Evolutionary conservation across 2,113 vertebrate genomes (phyloP).

Genomic region (Cariama cristata): DNA sequence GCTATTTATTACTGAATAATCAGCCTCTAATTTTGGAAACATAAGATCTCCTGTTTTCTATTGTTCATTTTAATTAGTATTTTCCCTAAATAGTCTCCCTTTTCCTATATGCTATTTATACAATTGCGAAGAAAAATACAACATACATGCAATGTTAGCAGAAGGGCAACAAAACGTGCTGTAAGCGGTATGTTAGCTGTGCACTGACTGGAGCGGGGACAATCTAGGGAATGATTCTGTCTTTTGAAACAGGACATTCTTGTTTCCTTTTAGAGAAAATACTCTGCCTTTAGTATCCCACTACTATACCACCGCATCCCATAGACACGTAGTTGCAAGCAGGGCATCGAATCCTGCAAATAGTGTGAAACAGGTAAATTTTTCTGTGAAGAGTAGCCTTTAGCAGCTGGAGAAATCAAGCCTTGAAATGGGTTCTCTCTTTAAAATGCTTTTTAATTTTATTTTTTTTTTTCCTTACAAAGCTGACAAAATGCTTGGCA

Average conservation of each 20-base stretch:
- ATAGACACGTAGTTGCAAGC: background rate
- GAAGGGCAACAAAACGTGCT: slow-evolving; percentile 42
- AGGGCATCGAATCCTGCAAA: background rate
- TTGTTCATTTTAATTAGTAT: slow-evolving; percentile 85
- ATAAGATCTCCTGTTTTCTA: slow-evolving; percentile 67
- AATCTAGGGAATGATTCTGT: slow-evolving; percentile 17
- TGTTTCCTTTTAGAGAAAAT: background rate
- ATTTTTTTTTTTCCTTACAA: background rate
- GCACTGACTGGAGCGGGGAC: slow-evolving; percentile 49
- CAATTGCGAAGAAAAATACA: slow-evolving; percentile 70
- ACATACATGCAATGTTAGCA: slow-evolving; percentile 69
- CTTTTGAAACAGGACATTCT: slow-evolving; percentile 7
- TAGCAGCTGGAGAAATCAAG: background rate
- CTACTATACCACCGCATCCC: background rate
- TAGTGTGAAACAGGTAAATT: background rate
- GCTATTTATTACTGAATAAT: slow-evolving; percentile 78
- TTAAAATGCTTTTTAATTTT: background rate
- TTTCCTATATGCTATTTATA: slow-evolving; percentile 80
- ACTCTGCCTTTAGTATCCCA: background rate
- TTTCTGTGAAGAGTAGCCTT: background rate
- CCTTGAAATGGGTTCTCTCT: background rate
- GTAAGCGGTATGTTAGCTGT: background rate
- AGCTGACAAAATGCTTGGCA: slow-evolving; percentile 32
- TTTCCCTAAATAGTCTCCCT: slow-evolving; percentile 77
- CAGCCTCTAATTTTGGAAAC: slow-evolving; percentile 81